Evolutionary conservation across 2,113 vertebrate species (phyloP), one percentile per base, ranked within the genome.

Genomic region (Hippopotamus amphibius): DNA sequence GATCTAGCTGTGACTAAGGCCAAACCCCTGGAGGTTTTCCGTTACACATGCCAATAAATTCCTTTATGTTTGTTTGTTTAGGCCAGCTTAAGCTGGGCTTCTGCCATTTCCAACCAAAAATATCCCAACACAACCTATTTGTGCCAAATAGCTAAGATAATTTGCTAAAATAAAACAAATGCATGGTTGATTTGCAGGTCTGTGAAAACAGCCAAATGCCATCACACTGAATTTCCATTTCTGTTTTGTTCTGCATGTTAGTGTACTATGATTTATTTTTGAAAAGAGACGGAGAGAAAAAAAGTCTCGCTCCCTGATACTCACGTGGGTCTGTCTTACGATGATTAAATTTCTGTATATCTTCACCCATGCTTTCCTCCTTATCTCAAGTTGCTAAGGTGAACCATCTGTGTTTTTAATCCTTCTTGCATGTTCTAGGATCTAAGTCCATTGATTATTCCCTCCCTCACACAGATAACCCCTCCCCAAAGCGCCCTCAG

Each of bases 51-150:
- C 90, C 97, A 95, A 50, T 71, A 76, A 92, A 97, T 92, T 97
- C 90, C 85, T 97, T 79, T 94, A 74, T 94, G 92, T 95, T 93
- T 95, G 81, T 96, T 96, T 95, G 86, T 92, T 92, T 92, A 95
- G 90, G 82, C 53, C 95, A 68, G 55, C 63, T 95, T 48, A 89
- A 92, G 28, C 74, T 96, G 94, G 87, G 48, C 57, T 89, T 91
- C 86, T 79, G 81, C 95, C 95, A 97, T 55, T 65, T 84, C 88
- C 88, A 72, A 77, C 88, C 93, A 93, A 95, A 97, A 97, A 94
- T 96, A 97, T 90, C 95, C 80, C 81, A 72, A 79, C 43, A 19
- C 76, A 77, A 82, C 22, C 85, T 80, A 90, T 59, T 12, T 72
- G 87, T 92, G 94, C 95, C 85, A 96, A 96, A 83, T 26, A 93